phyloP scores from a whole-genome alignment of 1,140 invertebrate genomes.

The Ridgeia piscesae region DNA sequence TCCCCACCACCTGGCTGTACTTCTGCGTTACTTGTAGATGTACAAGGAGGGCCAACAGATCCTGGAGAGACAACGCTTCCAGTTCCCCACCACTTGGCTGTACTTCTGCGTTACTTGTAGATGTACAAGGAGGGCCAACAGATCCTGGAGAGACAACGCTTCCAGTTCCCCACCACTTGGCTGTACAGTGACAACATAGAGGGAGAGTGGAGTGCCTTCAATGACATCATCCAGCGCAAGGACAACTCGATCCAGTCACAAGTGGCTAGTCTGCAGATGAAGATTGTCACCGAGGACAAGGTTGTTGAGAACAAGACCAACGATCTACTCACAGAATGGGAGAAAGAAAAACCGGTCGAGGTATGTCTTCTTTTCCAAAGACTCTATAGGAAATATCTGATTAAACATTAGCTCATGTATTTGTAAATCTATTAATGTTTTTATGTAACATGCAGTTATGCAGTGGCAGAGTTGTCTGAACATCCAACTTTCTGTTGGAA shows the following conservation, averaged over 20 bases:
- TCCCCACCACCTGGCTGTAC: no score
- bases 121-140: constrained; percentile 86
- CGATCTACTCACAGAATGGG: constrained; percentile 95
- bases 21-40: no score
- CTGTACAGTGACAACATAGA: constrained; percentile 98
- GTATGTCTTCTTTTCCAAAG: constrained; percentile 56
- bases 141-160: constrained; percentile 92
- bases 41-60: no score
- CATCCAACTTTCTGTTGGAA: background rate
- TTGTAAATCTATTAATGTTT: background rate
- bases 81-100: no score
- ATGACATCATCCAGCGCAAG: constrained; percentile 97
- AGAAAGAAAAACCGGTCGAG: constrained; percentile 93
- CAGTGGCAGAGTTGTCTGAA: no score
- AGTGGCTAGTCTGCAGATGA: constrained; percentile 94
- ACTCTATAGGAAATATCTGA: background rate
- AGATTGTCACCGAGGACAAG: constrained; percentile 99
- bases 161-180: constrained; percentile 96
- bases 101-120: constrained; percentile 34
- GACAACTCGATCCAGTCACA: constrained; percentile 97
- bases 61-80: no score
- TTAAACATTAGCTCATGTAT: constrained; percentile 8
- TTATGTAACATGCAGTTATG: background rate
- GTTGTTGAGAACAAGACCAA: constrained; percentile 90
- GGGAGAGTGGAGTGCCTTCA: constrained; percentile 99